Evolutionary conservation across 2,797 vertebrate species (phyloP), one percentile per base, ranked within the genome.

Genomic region (Simalia tracyae): DNA sequence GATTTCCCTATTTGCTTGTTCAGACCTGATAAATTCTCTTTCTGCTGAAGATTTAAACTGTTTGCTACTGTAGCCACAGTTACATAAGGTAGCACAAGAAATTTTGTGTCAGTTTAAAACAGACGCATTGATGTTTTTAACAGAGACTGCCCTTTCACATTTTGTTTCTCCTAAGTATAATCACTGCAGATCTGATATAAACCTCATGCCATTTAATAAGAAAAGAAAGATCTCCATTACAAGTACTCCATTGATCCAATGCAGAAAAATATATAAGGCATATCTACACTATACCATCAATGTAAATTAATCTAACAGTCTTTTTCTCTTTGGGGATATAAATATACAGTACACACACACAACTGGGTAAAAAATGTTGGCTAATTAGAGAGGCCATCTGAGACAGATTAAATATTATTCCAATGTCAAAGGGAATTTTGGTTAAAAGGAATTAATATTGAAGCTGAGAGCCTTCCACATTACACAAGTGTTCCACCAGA

Each of bases 101-200:
- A 19, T 28, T 72, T 50, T 7, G 9, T 76, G 50, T 85, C 64
- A 8, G 9, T 42, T 42, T 46, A 93, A 31, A 42, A n/a, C 26
- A 28, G 46, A 68, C 46, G 31, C 64, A 12, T 63, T 81, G 31
- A 22, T 86, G 5, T 63, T 89, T 19, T 87, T 86, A 89, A 89
- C 64, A 90, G 50, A 87, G 36, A 42, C 66, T 46, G 9, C 2
- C 61, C 12, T 87, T 89, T 66, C 24, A 42, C 19, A 84, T 93
- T 93, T 84, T 90, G 46, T 4, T 17, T 72, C 59, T 36, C 42
- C 63, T 89, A 84, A 84, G 26, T n/a, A 86, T 86, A 89, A 89
- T 91, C 15, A 50, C 81, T 17, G 50, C n/a, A 88, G 59, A 87
- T 24, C 22, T 63, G 31, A 24, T 84, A 86, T 87, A 42, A 81